Evolutionary conservation across 2,888 invertebrate species (phyloP), one percentile per base, ranked within the genome.

Genomic region (Euclidia mi): DNA sequence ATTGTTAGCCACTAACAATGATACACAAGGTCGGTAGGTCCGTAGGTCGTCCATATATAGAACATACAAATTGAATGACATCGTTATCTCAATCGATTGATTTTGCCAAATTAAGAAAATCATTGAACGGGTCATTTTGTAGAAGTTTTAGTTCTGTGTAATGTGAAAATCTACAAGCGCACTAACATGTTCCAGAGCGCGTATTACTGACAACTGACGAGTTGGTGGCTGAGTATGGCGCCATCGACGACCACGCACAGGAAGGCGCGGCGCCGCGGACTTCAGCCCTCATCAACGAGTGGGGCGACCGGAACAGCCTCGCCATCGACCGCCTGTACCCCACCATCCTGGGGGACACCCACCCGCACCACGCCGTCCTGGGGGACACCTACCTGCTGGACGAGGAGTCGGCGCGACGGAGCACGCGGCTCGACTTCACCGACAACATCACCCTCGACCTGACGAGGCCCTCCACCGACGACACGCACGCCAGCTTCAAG

Each of bases 141-240:
- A 25, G 7, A 20, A 25, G 7, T 2, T 6, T 25, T 25, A 3
- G 7, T 6, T 6, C 1, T 2, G 7, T 25, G 20, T 25, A 6
- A 3, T 1, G 3, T 20, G 3, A 20, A 1, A 20, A 25, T 25
- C 20, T 3, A 25, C 2, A 25, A 3, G n/a, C n/a, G 2, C 15
- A 7, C 15, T 31, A 31, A 11, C n/a, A 9, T 25, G 0, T 78
- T 94, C 2, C 91, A 96, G 96, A 96, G 70, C 96, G 95, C 90
- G 90, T 96, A 67, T 76, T 96, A 72, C 85, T 96, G 65, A 95
- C 95, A 47, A 95, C 95, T 72, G 96, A 96, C 62, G 88, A 95
- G 70, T 79, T 95, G 65, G 87, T 96, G 20, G 96, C 95, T 4
- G 96, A 96, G 86, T 96, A 96, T 56, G 89, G 84, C 66, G 84